These are phyloP conservation scores for Actinia tenebrosa DNA, from an alignment of 64 coral and sea anemone species.

Conservation along the genomic window DNA sequence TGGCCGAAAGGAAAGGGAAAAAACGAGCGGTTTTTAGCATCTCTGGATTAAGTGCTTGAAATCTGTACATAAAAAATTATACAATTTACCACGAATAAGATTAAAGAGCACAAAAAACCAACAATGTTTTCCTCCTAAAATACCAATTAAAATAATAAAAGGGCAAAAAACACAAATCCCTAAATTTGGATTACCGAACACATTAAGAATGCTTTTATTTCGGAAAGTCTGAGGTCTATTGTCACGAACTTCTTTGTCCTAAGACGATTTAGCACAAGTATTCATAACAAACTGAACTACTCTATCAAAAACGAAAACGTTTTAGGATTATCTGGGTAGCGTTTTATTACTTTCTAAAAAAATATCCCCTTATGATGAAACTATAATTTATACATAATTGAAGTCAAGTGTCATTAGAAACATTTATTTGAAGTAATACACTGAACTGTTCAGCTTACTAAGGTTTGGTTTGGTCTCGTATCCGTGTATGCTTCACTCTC, in stretches of 20 bases:
- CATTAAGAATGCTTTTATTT: background rate
- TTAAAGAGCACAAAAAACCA: background rate
- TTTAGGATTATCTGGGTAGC: background rate
- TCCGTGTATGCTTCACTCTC: too few relatives aligned
- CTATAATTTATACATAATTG: background rate
- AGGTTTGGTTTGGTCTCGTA: background rate
- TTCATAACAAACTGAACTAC: background rate
- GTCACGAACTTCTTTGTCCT: background rate
- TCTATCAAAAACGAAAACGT: background rate
- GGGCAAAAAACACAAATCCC: background rate
- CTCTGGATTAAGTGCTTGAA: background rate
- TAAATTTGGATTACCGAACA: background rate
- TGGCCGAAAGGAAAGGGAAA: background rate
- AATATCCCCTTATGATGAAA: background rate
- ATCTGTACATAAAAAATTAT: constrained; percentile 1
- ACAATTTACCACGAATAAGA: background rate
- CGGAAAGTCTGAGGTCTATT: background rate
- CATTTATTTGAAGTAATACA: background rate
- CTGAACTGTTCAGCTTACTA: background rate
- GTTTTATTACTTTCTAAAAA: background rate
- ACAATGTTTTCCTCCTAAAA: background rate
- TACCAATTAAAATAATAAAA: background rate
- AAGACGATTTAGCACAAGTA: background rate
- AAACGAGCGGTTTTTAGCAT: background rate
- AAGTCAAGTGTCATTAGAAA: background rate